Base-by-base conservation (phyloP, 2,888 invertebrate species). In the Gasteruption jaculator region DNA sequence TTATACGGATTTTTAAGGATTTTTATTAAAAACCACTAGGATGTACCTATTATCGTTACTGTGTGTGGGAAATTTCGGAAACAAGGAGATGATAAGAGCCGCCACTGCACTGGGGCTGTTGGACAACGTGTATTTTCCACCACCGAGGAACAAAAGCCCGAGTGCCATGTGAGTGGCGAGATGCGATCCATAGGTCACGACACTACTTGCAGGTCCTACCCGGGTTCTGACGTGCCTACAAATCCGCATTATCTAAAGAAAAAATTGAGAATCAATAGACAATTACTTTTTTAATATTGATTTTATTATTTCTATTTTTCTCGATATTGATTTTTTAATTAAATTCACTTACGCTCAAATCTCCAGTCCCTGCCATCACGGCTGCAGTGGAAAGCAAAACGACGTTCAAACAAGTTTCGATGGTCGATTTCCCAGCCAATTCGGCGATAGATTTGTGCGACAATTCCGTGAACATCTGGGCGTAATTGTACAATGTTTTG, bases 301-400 rank as follows among this genome's bases (percentile, higher is more conserved):
- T 24, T 24, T 8, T 24, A 8, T 24, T 24, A n/a, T 7, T 7
- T 24, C 24, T 8, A 8, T 8, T n/a, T n/a, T n/a, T 8, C n/a
- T 24, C n/a, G 24, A 24, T 8, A 24, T 8, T 24, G 24, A 24
- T n/a, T 24, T 24, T 24, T 7, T n/a, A 8, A 24, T 7, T 24
- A 24, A 24, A 24, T n/a, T 24, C 24, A 45, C 46, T 41, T 20
- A 82, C 78, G 39, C 79, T 77, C 34, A 96, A 73, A 72, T 95
- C 87, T 1, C 97, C 97, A 3, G 93, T 93, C 0, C 96, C 96
- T 4, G 91, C 85, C 86, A 91, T 93, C n/a, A 94, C 91, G 79
- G 91, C 84, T 1, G 89, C 82, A 10, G 87, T 77, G 0, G 93
- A 82, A 7, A 93, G 71, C 37, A 95, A 72, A 36, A 91, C 80